A percentile compares a stretch with the other conserved stretches of the same genome.
phyloP scores from a whole-genome alignment of 1,140 invertebrate species.

The Drosophila sturtevanti region DNA sequence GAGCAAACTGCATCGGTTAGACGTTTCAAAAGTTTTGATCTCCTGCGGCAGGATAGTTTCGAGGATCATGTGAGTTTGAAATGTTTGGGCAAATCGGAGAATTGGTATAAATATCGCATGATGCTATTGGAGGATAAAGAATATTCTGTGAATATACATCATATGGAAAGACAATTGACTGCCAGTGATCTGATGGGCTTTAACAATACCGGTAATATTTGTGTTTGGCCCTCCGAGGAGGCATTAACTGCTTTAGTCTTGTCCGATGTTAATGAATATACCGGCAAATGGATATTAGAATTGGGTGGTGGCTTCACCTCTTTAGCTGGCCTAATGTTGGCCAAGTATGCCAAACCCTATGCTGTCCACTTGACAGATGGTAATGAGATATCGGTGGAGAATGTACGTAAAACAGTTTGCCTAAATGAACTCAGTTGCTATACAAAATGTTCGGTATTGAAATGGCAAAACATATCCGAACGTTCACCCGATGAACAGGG shows the following conservation, averaged over 20 bases:
- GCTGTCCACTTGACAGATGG: constrained; percentile 90
- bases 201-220: constrained; percentile 96
- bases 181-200: constrained; percentile 91
- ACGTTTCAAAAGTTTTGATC: constrained; percentile 79
- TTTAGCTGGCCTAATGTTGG: constrained; percentile 89
- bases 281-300: constrained; percentile 88
- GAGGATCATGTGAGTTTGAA: constrained; percentile 74
- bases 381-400: constrained; percentile 90
- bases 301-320: constrained; percentile 94
- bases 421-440: constrained; percentile 85
- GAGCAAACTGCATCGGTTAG: constrained; percentile 76
- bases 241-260: constrained; percentile 90
- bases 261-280: constrained; percentile 87
- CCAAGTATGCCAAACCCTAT: constrained; percentile 86
- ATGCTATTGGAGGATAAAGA: constrained; percentile 76
- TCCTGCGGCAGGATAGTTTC: constrained; percentile 78
- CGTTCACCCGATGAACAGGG: constrained; percentile 53
- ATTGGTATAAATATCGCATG: constrained; percentile 85
- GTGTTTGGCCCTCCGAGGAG: constrained; percentile 95
- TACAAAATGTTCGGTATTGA: constrained; percentile 83
- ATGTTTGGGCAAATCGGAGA: constrained; percentile 75
- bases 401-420: constrained; percentile 87
- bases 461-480: constrained; percentile 83
- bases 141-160: constrained; percentile 85
- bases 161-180: constrained; percentile 86